phyloP scores from a whole-genome alignment of 2,113 vertebrate genomes.

The Leucosticte australis region DNA sequence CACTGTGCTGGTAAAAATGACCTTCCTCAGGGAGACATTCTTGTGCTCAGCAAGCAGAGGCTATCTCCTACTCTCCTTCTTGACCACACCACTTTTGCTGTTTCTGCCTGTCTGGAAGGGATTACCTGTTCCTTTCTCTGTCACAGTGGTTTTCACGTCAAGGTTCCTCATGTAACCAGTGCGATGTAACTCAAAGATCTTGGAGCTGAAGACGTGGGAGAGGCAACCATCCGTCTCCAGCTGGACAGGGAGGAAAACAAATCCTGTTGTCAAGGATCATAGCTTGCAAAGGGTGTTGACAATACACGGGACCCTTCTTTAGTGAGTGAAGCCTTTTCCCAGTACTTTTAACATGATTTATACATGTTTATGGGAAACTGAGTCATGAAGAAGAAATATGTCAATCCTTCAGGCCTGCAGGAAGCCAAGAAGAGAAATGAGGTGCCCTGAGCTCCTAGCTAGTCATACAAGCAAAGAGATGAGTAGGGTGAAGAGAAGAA shows the following conservation, averaged over 20 bases:
- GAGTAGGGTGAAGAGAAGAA: not conserved
- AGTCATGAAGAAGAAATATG: not conserved
- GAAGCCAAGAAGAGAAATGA: not conserved
- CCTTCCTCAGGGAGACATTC: not conserved
- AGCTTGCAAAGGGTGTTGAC: not conserved
- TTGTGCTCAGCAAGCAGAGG: not conserved
- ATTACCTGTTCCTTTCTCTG: conserved; percentile 70
- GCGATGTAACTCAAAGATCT: conserved; percentile 55
- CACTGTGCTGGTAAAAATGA: not conserved
- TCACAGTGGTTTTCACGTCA: conserved; percentile 2
- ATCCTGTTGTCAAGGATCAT: not conserved
- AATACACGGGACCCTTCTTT: not conserved
- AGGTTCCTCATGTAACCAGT: conserved; percentile 53
- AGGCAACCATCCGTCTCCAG: conserved; percentile 41
- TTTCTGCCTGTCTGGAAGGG: not conserved
- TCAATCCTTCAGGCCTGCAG: not conserved
- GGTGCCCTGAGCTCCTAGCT: not conserved
- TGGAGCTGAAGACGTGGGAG: conserved; percentile 42
- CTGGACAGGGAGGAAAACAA: conserved; percentile 28
- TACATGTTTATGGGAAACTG: not conserved
- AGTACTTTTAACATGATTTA: not conserved
- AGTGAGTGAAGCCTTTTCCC: not conserved
- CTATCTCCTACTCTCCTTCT: not conserved
- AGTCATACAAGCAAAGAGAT: not conserved
- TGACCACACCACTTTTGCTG: not conserved